Base-by-base conservation (phyloP, 2,797 vertebrate species). In the Spinibarbus caldwelli region DNA sequence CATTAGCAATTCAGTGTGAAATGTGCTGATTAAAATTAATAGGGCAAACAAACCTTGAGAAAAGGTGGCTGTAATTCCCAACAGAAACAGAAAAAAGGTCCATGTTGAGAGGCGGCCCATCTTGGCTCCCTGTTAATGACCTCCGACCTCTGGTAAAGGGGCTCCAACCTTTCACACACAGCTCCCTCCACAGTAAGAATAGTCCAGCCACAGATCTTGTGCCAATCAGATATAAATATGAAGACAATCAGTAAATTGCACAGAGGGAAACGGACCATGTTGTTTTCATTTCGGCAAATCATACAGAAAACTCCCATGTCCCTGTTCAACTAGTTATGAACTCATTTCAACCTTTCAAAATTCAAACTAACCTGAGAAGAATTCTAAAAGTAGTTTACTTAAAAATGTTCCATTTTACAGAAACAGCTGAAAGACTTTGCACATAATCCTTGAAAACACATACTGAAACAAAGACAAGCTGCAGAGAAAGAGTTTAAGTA, bases 31-130 rank as follows among this genome's bases (percentile, higher is more conserved):
- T 62, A 17, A 62, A 36, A 77, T n/a, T 52, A 21, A 21, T 17
- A 67, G 49, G 11, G 81, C 34, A 89, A 84, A 90, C 93, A 80
- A 85, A 96, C 95, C 95, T 93, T 93, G 93, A 89, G 92, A 87
- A 75, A 91, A 86, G 83, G 83, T 87, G 85, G 82, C 43, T 7
- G 87, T 88, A 88, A 94, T 84, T 92, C 88, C 93, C 87, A 93
- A 86, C 45, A 93, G 71, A 81, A 95, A 70, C 68, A 95, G 87
- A 87, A 93, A 78, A 84, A 78, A 82, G 68, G 49, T 80, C 88
- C 85, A 89, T 70, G 77, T 85, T 19, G 88, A 89, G 91, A 93
- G 93, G 91, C 86, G 91, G 80, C 86, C 91, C 90, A 91, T 91
- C 82, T 88, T 78, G 83, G 84, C 87, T 86, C 12, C n/a, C 84